Base-by-base conservation (phyloP, 1,140 invertebrate species). In the Drosophila ohnishii region DNA sequence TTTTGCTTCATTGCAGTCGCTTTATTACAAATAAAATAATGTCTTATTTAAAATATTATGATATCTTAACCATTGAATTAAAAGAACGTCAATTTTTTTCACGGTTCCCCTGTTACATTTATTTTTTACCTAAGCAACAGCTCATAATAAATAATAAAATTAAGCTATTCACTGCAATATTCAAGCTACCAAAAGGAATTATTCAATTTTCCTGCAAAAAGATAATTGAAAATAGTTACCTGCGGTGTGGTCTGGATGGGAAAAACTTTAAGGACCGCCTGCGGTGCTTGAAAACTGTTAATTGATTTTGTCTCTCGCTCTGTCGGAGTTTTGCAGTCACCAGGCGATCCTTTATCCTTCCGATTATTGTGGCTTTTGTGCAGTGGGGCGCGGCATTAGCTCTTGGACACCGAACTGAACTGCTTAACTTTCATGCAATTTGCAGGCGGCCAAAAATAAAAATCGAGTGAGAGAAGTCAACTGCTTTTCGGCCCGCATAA, bases 391-490 rank as follows among this genome's bases (percentile, higher is more conserved):
- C 70, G 79, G 83, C 74, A 87, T 86, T 87, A 86, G 82, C 83
- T 78, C 80, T 63, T 73, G 77, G 66, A 84, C 77, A 85, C 66
- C 78, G 76, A 72, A 85, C 71, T 67, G 53, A 77, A 86, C 82
- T 87, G 84, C 83, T 87, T 87, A 87, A 88, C 79, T 87, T 80
- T 87, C 75, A 77, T 88, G 79, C 83, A 87, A 87, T 87, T 87
- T 87, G 75, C 83, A 87, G 83, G 44, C 44, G 13, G 45, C 53
- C 34, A 59, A 14, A 56, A 45, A 45, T 34, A 70, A 48, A 57
- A 69, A 35, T 59, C 40, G 44, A 58, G 70, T 44, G 19, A 16
- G 47, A 37, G 19, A 80, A 86, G 76, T 73, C 78, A 83, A 87
- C 79, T 83, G 66, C 84, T 83, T 88, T 87, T 44, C 25, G 47